A percentile compares a stretch with the other conserved stretches of the same genome.
Evolutionary conservation across 2,888 invertebrate species (phyloP).

Genomic region (Mantis religiosa): DNA sequence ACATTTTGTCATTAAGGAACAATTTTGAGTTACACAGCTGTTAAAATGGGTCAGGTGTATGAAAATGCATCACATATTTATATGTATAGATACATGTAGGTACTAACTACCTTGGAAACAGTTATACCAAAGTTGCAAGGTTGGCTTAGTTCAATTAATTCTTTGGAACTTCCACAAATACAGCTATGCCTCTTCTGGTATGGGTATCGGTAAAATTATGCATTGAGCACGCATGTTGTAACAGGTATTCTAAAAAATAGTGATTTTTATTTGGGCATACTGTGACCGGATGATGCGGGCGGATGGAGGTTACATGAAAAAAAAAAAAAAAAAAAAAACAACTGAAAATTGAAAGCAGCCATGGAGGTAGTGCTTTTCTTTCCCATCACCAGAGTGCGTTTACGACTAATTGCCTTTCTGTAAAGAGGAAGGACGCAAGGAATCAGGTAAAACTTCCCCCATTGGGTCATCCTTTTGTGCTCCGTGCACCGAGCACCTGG

Average conservation of each 20-base stretch:
- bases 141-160: no score
- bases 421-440: constrained; percentile 2
- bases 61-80: no score
- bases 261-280: not conserved
- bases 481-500: not conserved
- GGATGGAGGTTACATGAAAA: not conserved
- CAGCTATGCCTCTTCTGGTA: no score
- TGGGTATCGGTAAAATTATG: no score
- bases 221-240: not conserved
- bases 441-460: not conserved
- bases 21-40: no score
- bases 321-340: not conserved
- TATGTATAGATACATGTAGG: no score
- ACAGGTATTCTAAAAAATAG: not conserved
- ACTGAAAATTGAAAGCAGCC: not conserved
- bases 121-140: no score
- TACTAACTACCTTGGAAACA: no score
- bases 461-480: not conserved
- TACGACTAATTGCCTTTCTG: constrained; percentile 29
- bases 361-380: constrained; percentile 10
- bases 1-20: no score
- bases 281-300: not conserved
- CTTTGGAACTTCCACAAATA: no score
- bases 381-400: constrained; percentile 21
- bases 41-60: no score